Conservation (phyloP, 2,113 vertebrate species). For the Podarcis cretensis region DNA sequence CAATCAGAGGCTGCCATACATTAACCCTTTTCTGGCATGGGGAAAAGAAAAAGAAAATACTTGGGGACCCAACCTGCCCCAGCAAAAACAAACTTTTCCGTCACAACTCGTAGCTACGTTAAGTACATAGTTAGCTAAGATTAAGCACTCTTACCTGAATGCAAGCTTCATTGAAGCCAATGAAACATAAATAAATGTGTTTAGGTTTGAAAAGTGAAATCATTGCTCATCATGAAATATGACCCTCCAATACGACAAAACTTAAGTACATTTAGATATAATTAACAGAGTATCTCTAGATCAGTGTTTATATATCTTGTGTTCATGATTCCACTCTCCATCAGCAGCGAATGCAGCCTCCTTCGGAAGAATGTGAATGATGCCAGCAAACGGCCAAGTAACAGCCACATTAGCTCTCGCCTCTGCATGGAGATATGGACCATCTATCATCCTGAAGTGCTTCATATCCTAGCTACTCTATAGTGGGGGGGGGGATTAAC, state of each 20-base stretch:
- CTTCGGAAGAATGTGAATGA: not conserved
- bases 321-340: not conserved
- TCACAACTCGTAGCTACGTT: not conserved
- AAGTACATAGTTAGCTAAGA: not conserved
- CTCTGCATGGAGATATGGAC: not conserved
- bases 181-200: not conserved
- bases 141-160: not conserved
- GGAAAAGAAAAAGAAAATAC: too few relatives aligned
- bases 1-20: too few relatives aligned
- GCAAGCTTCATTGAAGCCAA: not conserved
- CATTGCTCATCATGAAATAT: not conserved
- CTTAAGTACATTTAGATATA: not conserved
- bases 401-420: constrained; percentile 6
- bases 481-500: not conserved
- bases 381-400: not conserved
- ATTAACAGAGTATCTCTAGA: constrained; percentile 7
- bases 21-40: too few relatives aligned
- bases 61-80: too few relatives aligned
- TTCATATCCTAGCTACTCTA: constrained; percentile 20
- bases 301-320: not conserved
- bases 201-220: not conserved
- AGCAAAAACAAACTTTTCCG: too few relatives aligned
- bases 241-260: not conserved
- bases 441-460: constrained; percentile 30
- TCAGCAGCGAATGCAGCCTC: not conserved